phyloP scores from a whole-genome alignment of 2,113 vertebrate species.

The Ceratotherium simum region DNA sequence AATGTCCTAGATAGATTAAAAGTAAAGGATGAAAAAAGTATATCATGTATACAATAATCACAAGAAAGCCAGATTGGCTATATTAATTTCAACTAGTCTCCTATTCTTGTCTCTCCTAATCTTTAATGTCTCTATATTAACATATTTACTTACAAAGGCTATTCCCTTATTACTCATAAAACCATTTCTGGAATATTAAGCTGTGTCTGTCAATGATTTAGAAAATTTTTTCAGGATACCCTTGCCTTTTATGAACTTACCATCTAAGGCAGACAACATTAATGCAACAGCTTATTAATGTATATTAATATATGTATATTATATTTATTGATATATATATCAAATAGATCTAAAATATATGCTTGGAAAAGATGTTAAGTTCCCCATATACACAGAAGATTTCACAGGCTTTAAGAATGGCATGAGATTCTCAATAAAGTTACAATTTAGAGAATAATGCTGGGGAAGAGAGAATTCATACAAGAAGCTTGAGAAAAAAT shows the following conservation, averaged over 20 bases:
- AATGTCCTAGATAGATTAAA: constrained; percentile 31
- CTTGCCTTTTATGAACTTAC: constrained; percentile 3
- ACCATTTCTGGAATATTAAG: neutral
- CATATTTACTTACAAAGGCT: neutral
- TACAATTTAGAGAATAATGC: neutral
- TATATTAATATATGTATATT: neutral
- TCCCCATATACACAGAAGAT: neutral
- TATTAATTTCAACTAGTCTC: constrained; percentile 12
- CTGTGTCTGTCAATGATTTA: neutral
- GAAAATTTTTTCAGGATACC: neutral
- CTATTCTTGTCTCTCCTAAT: neutral
- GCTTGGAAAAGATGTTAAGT: neutral
- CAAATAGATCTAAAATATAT: neutral
- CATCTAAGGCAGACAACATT: neutral
- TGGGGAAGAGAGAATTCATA: neutral
- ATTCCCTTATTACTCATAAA: constrained; percentile 10
- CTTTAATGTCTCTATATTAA: constrained; percentile 11
- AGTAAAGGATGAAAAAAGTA: neutral
- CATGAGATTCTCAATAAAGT: neutral
- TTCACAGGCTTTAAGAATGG: neutral
- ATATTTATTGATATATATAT: neutral
- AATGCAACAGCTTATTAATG: neutral
- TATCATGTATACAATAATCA: neutral
- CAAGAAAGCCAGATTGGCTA: constrained; percentile 45
- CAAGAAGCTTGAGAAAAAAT: constrained; percentile 20